Base-by-base conservation (phyloP, 2,888 invertebrate genomes). In the Parnassius mnemosyne region DNA sequence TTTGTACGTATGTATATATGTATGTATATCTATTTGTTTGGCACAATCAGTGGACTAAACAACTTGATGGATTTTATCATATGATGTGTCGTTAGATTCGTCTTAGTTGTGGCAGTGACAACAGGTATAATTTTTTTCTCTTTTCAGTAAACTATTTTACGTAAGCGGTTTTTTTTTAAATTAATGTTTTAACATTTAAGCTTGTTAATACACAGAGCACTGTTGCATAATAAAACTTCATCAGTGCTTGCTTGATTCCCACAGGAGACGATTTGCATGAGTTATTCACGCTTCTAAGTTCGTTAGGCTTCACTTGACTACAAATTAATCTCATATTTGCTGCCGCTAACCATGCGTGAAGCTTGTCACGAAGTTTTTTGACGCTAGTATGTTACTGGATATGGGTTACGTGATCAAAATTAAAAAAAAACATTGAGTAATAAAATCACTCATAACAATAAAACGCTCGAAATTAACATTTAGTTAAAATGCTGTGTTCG, bases 281-380 rank as follows among this genome's bases (percentile, higher is more conserved):
- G 77, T 75, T 77, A 75, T 74, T 77, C 75, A 80, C 73, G 72
- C 69, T 53, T 54, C 58, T 61, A 34, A 71, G 69, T 72, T 80
- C 79, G 49, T 49, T 49, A 49, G 78, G 76, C 74, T 68, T 65
- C 71, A 66, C 72, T 68, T 75, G 79, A 76, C 70, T 71, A 74
- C 70, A 68, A 67, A 69, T 73, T 77, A 71, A 79, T 77, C 83
- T 76, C 66, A 76, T 75, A 84, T 84, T 78, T 80, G 76, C 58
- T 64, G 68, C 59, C 57, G 61, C 54, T 53, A 65, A 52, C 66
- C 55, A 63, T 58, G 62, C 63, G 62, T 70, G 53, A 63, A 57
- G 59, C 61, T 57, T 63, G 69, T 68, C 69, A 68, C 69, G 66
- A 61, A 70, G 61, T 68, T 71, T 67, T 68, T 65, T 66, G 55